Base-by-base conservation (phyloP, 2,888 invertebrate species). In the Orthonevra nobilis region DNA sequence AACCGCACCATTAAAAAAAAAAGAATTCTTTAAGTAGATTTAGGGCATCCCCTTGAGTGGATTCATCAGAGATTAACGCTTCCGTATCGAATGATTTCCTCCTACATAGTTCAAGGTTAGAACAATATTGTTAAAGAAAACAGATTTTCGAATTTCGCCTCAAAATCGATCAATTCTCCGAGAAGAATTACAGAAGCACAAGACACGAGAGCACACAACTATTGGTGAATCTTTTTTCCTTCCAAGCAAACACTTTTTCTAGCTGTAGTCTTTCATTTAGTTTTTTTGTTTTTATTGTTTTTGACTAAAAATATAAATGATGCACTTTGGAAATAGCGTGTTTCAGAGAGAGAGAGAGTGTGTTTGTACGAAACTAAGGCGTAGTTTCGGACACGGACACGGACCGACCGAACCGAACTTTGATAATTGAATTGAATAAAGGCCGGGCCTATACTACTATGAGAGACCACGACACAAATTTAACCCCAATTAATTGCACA, bases 41-140 rank as follows among this genome's bases (percentile, higher is more conserved):
- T 36, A 20, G 9, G 26, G 44, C 26, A 10, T 44, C 44, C 44
- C 26, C 14, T 6, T 0, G 7, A 44, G 23, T 7, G 14, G 17
- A 17, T 40, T 5, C 5, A 12, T 40, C 40, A 19, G 4, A 19
- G 12, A 26, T 26, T 44, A 6, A 7, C 36, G 23, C 23, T 5
- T 58, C 34, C 20, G 30, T 26, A 14, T 34, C 74, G 74, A n/a
- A n/a, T n/a, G n/a, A n/a, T n/a, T n/a, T n/a, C n/a, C n/a, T n/a
- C n/a, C n/a, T n/a, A n/a, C n/a, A n/a, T 75, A 77, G 77, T 77
- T 77, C 77, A 77, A 77, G 77, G 77, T 77, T 77, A 72, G 64
- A 46, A 38, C 23, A 40, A 72, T 58, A 54, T 44, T 26, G 42
- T 63, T 52, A 34, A 64, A 64, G 40, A 77, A 77, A 72, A 75